Conservation (phyloP, 1,140 invertebrate species). For the Pomacea maculata region DNA sequence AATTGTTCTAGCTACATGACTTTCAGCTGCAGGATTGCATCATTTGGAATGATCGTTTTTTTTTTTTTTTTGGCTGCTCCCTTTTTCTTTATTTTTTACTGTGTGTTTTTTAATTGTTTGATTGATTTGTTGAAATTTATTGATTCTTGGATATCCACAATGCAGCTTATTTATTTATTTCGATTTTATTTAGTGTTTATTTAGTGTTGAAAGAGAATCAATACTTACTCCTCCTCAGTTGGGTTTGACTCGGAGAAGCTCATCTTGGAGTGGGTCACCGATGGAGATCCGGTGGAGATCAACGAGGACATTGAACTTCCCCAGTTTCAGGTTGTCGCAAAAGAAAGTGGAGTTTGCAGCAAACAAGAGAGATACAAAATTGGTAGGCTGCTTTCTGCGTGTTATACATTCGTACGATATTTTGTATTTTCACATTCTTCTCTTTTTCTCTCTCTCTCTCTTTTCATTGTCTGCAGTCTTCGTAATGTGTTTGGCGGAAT, state of each 20-base stretch:
- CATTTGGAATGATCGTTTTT: too few relatives aligned
- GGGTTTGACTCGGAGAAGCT: slow-evolving; percentile 23
- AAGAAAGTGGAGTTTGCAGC: slow-evolving; percentile 1
- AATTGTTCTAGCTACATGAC: neutral
- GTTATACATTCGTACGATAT: neutral
- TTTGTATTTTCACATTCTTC: neutral
- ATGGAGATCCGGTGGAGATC: slow-evolving; percentile 18
- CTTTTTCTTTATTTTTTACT: neutral
- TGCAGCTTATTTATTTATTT: too few relatives aligned
- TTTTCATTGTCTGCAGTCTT: neutral
- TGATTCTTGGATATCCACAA: too few relatives aligned
- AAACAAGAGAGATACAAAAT: slow-evolving; percentile 11
- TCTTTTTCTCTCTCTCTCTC: neutral
- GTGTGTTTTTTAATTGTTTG: neutral
- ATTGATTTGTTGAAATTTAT: too few relatives aligned
- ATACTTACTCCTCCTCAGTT: slow-evolving; percentile 1
- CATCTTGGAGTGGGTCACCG: slow-evolving; percentile 16
- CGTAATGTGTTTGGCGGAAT: neutral
- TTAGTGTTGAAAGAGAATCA: too few relatives aligned
- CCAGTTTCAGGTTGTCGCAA: slow-evolving; percentile 20
- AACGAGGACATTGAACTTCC: slow-evolving; percentile 21
- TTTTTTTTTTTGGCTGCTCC: neutral
- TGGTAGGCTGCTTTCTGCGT: neutral
- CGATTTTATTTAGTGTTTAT: too few relatives aligned
- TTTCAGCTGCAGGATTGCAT: neutral